phyloP scores from a whole-genome alignment of 1,140 invertebrate species.

The Cephus cinctus region DNA sequence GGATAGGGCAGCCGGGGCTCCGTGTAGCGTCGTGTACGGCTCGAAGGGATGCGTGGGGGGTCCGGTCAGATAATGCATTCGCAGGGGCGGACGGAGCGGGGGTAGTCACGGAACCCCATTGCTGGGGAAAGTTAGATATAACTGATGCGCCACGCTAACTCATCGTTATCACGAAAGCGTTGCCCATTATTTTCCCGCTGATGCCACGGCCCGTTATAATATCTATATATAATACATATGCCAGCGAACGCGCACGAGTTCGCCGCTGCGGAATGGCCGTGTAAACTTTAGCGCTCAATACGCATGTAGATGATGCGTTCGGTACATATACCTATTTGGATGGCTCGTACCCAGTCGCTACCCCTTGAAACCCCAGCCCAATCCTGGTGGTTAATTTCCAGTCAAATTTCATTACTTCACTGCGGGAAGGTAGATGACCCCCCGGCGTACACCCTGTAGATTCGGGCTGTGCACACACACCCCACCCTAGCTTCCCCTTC shows the following conservation, averaged over 20 bases:
- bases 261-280: not conserved
- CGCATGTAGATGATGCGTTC: no score
- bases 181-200: slow-evolving; percentile 46
- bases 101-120: no score
- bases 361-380: no score
- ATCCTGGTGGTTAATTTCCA: slow-evolving; percentile 50
- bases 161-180: slow-evolving; percentile 50
- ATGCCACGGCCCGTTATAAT: no score
- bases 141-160: slow-evolving; percentile 43
- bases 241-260: no score
- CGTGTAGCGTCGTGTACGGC: no score
- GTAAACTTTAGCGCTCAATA: not conserved
- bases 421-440: slow-evolving; percentile 35
- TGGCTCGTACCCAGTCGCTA: no score
- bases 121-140: no score
- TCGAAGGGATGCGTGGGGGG: not conserved
- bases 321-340: no score
- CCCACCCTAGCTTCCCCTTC: slow-evolving; percentile 8
- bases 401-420: slow-evolving; percentile 56
- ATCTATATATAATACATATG: no score
- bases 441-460: slow-evolving; percentile 7
- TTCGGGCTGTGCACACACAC: not conserved
- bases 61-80: not conserved
- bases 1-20: slow-evolving; percentile 6
- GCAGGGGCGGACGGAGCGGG: no score